A percentile compares a stretch with the other conserved stretches of the same genome.
phyloP scores from a whole-genome alignment of 2,113 vertebrate species.

The Brachyistius frenatus region DNA sequence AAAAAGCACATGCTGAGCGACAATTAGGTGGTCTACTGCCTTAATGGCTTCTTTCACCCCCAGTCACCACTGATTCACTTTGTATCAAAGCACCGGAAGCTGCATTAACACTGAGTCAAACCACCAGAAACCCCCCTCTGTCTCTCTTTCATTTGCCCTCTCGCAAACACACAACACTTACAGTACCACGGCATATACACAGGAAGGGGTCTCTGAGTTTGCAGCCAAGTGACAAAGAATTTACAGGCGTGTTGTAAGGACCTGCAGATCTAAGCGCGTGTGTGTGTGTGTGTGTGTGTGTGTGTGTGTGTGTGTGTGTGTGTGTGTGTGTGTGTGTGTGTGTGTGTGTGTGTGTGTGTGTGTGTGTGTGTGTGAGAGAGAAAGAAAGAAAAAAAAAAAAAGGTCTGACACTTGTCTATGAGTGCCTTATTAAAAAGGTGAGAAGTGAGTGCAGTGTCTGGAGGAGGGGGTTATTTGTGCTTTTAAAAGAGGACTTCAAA shows the following conservation, averaged over 20 bases:
- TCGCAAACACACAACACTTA: conserved; percentile 22
- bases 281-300: conserved; percentile 56
- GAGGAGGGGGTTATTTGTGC: conserved; percentile 82
- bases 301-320: conserved; percentile 45
- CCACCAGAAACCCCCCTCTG: conserved; percentile 51
- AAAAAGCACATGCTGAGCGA: conserved; percentile 32
- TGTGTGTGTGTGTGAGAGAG: conserved; percentile 33
- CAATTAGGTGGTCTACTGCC: conserved; percentile 61
- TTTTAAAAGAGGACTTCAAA: conserved; percentile 88
- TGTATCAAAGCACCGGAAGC: conserved; percentile 81
- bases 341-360: conserved; percentile 54
- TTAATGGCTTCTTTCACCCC: conserved; percentile 66
- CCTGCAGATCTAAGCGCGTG: conserved; percentile 48
- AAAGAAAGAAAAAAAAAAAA: conserved; percentile 48
- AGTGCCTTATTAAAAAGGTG: conserved; percentile 87
- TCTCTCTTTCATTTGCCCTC: conserved; percentile 51
- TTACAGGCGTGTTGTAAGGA: conserved; percentile 78
- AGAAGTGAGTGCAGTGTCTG: conserved; percentile 87
- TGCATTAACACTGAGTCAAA: conserved; percentile 73
- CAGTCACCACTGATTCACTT: conserved; percentile 79
- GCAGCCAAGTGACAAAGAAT: conserved; percentile 81
- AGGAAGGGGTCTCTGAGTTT: conserved; percentile 71
- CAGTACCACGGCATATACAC: conserved; percentile 44
- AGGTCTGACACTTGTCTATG: conserved; percentile 77
- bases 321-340: conserved; percentile 56